A percentile compares a stretch with the other conserved stretches of the same genome.
Conservation (phyloP, 1,140 invertebrate genomes). For the Lepidostoma basale region DNA sequence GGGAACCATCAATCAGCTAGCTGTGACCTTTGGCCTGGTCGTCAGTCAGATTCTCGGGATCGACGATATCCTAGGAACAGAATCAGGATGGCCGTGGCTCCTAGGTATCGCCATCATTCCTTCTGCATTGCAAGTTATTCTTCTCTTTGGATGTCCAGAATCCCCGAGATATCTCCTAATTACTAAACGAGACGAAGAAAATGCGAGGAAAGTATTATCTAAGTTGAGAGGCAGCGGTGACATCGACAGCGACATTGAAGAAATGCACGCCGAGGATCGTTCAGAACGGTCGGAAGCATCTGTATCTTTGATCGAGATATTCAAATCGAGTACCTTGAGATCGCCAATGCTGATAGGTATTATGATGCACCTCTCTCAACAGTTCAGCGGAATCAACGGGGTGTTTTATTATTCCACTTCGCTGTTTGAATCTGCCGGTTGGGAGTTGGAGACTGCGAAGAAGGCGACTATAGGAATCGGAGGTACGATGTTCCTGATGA, state of each 20-base stretch:
- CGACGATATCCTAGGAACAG: slow-evolving; percentile 81
- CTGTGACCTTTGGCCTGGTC: slow-evolving; percentile 84
- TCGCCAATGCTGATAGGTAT: slow-evolving; percentile 87
- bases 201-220: slow-evolving; percentile 68
- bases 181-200: slow-evolving; percentile 82
- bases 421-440: slow-evolving; percentile 81
- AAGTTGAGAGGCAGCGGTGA: slow-evolving; percentile 56
- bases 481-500: slow-evolving; percentile 91
- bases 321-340: slow-evolving; percentile 77
- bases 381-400: slow-evolving; percentile 93
- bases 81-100: slow-evolving; percentile 83
- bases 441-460: slow-evolving; percentile 74
- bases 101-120: slow-evolving; percentile 83
- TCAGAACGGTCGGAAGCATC: slow-evolving; percentile 82
- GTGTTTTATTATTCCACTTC: slow-evolving; percentile 92
- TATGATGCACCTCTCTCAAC: slow-evolving; percentile 94
- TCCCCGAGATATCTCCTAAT: slow-evolving; percentile 81
- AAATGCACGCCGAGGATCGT: slow-evolving; percentile 85
- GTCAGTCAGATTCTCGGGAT: slow-evolving; percentile 87
- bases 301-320: slow-evolving; percentile 80
- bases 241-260: slow-evolving; percentile 87
- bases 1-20: slow-evolving; percentile 89
- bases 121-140: slow-evolving; percentile 78
- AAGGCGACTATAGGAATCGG: slow-evolving; percentile 94
- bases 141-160: slow-evolving; percentile 88